Evolutionary conservation across 2,113 vertebrate species (phyloP), one percentile per base, ranked within the genome.

Genomic region (Poecile atricapillus): DNA sequence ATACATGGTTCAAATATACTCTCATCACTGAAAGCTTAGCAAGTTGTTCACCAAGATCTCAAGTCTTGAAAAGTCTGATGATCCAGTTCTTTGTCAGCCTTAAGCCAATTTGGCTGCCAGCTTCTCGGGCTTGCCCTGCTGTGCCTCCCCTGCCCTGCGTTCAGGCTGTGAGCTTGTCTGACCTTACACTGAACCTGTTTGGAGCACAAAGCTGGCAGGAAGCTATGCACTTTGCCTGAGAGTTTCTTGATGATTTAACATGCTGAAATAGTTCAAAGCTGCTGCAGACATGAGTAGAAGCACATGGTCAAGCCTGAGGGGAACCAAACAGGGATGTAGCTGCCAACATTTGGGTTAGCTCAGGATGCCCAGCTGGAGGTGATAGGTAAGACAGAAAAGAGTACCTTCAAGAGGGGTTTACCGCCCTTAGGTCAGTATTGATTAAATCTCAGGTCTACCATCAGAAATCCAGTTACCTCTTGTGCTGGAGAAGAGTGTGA

Each of bases 121-220:
- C 71, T 93, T 85, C 68, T 39, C 0, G 0, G 70, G 71, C 83
- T 90, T 93, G 90, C 90, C 80, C 71, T 83, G 83, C 70, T 91
- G 46, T 74, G 88, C 86, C 56, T 90, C 55, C 53, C 76, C 24
- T 67, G 83, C 68, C 64, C 76, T 47, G 59, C 11, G 3, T 74
- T 89, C 88, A 74, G 64, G 60, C 94, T 71, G 11, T 63, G 56
- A 92, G 89, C 80, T 89, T 55, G 68, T 87, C 76, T 96, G 96
- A 96, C 96, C 96, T 96, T 74, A 81, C 56, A 21, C 86, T 97
- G 95, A 96, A 94, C 94, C 83, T 81, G 21, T 78, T 70, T 1
- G n/a, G 76, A 93, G 86, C 82, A 39, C 58, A 96, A 47, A 83
- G 68, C 95, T 96, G 94, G 90, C 94, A 94, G 90, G 79, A 86